These are phyloP conservation scores for Mirza zaza DNA, from an alignment of 2,113 vertebrate species.

Conservation along the genomic window DNA sequence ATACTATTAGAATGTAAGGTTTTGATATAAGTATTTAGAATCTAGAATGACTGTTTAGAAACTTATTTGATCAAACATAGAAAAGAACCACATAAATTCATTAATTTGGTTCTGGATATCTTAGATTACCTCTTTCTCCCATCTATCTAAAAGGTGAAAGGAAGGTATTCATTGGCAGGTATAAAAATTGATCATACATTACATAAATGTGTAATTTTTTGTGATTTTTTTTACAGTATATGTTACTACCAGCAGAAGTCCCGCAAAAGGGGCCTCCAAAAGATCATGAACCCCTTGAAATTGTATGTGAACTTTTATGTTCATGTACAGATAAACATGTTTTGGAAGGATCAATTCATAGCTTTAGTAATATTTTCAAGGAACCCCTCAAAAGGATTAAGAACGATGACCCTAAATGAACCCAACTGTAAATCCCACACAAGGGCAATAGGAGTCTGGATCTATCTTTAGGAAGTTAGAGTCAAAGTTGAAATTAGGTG, in stretches of 20 bases:
- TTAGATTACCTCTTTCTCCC: not conserved
- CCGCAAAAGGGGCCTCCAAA: not conserved
- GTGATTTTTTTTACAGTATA: not conserved
- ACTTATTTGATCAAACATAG: not conserved
- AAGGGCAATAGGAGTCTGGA: not conserved
- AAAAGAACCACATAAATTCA: not conserved
- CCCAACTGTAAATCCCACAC: not conserved
- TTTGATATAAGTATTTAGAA: not conserved
- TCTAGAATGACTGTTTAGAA: not conserved
- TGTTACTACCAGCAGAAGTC: not conserved
- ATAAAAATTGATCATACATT: not conserved
- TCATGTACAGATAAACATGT: not conserved
- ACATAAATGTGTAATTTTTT: not conserved
- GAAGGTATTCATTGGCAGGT: not conserved
- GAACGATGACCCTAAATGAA: not conserved
- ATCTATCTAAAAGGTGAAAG: not conserved
- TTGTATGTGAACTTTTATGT: not conserved
- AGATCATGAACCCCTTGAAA: not conserved
- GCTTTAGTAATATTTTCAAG: not conserved
- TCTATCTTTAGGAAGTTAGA: not conserved
- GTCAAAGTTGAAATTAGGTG: not conserved
- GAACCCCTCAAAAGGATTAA: not conserved
- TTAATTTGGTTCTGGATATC: conserved; percentile 4
- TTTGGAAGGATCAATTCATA: not conserved
- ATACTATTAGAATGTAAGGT: not conserved